phyloP scores from a whole-genome alignment of 2,797 vertebrate species.

The Pterois miles region DNA sequence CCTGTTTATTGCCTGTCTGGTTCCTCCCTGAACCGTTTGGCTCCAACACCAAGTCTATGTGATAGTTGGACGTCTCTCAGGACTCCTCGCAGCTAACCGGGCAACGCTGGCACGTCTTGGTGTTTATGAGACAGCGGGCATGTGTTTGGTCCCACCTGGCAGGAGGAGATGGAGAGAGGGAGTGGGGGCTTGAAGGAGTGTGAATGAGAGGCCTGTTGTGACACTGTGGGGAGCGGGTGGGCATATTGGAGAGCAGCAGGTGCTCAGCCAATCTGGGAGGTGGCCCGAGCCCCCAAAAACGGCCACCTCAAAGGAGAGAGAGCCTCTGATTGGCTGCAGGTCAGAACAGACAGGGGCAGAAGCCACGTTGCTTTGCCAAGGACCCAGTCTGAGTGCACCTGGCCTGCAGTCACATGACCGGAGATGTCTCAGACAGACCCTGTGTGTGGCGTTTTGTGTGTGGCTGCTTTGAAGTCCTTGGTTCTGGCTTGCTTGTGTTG shows the following conservation, averaged over 20 bases:
- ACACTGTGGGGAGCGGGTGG: slow-evolving; percentile 73
- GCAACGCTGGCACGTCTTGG: slow-evolving; percentile 67
- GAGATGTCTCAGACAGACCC: slow-evolving; percentile 73
- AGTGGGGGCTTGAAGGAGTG: slow-evolving; percentile 43
- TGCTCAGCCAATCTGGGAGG: slow-evolving; percentile 75
- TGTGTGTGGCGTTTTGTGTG: slow-evolving; percentile 69
- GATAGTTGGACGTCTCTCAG: slow-evolving; percentile 63
- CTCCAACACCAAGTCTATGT: slow-evolving; percentile 32
- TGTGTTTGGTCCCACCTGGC: slow-evolving; percentile 83
- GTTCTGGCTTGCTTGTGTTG: slow-evolving; percentile 62
- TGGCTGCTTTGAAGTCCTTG: slow-evolving; percentile 73
- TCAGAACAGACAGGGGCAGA: slow-evolving; percentile 69
- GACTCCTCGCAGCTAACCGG: slow-evolving; percentile 59
- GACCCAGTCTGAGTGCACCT: slow-evolving; percentile 76
- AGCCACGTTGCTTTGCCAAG: slow-evolving; percentile 67
- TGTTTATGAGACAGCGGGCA: slow-evolving; percentile 79
- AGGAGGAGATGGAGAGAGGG: slow-evolving; percentile 54
- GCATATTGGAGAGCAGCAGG: slow-evolving; percentile 85
- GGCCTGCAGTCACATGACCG: slow-evolving; percentile 75
- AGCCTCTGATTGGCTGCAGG: slow-evolving; percentile 72
- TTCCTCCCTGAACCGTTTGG: slow-evolving; percentile 52
- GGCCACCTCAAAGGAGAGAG: slow-evolving; percentile 48
- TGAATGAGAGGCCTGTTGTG: slow-evolving; percentile 81
- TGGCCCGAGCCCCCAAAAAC: slow-evolving; percentile 63
- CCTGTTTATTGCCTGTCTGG: slow-evolving; percentile 40